Evolutionary conservation across 2,797 vertebrate species (phyloP).

Genomic region (Cossypha niveicapilla): DNA sequence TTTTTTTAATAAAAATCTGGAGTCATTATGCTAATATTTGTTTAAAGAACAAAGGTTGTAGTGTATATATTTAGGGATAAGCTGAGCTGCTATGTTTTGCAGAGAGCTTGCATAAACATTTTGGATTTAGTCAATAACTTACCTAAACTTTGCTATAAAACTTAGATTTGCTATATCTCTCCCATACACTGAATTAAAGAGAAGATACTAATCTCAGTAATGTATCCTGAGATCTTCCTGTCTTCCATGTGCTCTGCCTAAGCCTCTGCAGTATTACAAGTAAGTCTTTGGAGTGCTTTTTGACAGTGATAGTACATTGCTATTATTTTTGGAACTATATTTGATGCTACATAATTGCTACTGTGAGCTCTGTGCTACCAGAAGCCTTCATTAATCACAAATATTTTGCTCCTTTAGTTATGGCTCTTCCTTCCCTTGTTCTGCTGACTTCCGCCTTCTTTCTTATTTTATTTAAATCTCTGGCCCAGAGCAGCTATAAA

Average conservation of each 20-base stretch:
- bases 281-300: neutral
- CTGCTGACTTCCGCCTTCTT: neutral
- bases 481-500: constrained; percentile 12
- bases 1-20: neutral
- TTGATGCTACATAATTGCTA: neutral
- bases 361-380: neutral
- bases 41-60: neutral
- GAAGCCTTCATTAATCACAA: constrained; percentile 30
- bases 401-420: constrained; percentile 15
- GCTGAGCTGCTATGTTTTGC: neutral
- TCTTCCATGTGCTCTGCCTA: neutral
- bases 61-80: no score
- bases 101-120: neutral
- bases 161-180: neutral
- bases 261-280: neutral
- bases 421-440: neutral
- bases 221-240: neutral
- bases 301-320: neutral
- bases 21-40: neutral
- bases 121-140: neutral
- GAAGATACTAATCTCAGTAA: neutral
- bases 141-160: neutral
- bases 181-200: neutral
- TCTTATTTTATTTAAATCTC: constrained; percentile 1
- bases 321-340: neutral